Conservation (phyloP, 1,140 invertebrate species). For the Matsumurasca onukii region DNA sequence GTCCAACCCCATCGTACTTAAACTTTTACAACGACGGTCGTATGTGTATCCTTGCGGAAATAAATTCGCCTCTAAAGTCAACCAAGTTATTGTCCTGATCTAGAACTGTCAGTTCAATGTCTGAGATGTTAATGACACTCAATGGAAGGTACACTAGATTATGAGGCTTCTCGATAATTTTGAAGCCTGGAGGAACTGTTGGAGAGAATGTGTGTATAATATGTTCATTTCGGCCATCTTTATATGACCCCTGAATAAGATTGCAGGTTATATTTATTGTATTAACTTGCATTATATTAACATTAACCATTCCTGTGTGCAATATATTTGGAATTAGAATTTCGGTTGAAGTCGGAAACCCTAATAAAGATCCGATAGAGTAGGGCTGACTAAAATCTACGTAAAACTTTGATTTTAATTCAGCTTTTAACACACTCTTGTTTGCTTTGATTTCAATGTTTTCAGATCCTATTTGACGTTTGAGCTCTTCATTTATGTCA, state of each 20-base stretch:
- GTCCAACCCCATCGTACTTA: background rate
- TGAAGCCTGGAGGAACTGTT: constrained; percentile 40
- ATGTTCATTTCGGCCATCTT: constrained; percentile 41
- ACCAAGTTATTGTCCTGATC: constrained; percentile 34
- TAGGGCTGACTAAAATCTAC: constrained; percentile 1
- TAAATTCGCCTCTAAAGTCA: constrained; percentile 37
- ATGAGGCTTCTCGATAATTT: constrained; percentile 40
- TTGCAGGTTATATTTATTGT: constrained; percentile 29
- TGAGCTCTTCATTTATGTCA: background rate
- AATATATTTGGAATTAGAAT: background rate
- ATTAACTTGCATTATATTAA: constrained; percentile 26
- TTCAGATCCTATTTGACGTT: background rate
- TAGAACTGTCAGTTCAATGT: constrained; percentile 36
- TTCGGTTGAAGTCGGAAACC: background rate
- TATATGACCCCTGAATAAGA: constrained; percentile 39
- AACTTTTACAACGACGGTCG: background rate
- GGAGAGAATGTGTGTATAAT: constrained; percentile 45
- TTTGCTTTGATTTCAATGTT: background rate
- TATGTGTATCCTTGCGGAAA: constrained; percentile 37
- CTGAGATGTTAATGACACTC: constrained; percentile 12
- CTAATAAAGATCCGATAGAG: background rate
- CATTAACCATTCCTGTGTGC: background rate
- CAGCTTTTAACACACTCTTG: constrained; percentile 15
- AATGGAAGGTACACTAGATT: constrained; percentile 37
- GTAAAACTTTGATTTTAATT: background rate